phyloP scores from a whole-genome alignment of 2,113 vertebrate species.

The Pygoscelis antarcticus region DNA sequence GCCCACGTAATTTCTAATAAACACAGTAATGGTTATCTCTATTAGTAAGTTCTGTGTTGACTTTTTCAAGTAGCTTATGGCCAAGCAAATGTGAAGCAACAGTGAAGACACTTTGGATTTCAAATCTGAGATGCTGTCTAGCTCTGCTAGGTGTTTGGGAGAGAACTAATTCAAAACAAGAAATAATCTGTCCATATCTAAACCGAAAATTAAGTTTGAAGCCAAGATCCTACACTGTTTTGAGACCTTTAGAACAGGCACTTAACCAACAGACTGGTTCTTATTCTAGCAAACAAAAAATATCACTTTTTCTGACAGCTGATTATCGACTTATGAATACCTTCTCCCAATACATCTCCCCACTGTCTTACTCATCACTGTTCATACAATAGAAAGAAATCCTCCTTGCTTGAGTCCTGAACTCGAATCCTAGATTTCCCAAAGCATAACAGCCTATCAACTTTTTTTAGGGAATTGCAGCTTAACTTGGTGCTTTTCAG shows the following conservation, averaged over 20 bases:
- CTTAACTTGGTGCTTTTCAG: background rate
- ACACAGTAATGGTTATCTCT: background rate
- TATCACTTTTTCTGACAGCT: background rate
- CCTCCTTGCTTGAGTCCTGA: background rate
- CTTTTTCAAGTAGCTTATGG: background rate
- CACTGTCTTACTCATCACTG: background rate
- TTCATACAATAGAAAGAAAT: background rate
- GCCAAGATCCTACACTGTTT: background rate
- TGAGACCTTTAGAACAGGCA: background rate
- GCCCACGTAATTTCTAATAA: background rate
- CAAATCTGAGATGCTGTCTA: background rate
- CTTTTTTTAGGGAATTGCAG: background rate
- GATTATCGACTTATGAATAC: background rate
- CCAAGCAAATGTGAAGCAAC: background rate
- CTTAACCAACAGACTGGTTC: background rate
- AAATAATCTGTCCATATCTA: background rate
- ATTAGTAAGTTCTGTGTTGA: background rate
- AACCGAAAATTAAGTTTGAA: background rate
- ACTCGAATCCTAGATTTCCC: background rate
- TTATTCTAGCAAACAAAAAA: background rate
- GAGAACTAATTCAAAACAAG: background rate
- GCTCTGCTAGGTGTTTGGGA: background rate
- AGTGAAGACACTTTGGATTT: background rate
- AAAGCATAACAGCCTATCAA: background rate
- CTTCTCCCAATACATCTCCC: no score